These are phyloP conservation scores for Podocnemis expansa DNA, from an alignment of 2,113 vertebrate genomes.

Conservation along the genomic window DNA sequence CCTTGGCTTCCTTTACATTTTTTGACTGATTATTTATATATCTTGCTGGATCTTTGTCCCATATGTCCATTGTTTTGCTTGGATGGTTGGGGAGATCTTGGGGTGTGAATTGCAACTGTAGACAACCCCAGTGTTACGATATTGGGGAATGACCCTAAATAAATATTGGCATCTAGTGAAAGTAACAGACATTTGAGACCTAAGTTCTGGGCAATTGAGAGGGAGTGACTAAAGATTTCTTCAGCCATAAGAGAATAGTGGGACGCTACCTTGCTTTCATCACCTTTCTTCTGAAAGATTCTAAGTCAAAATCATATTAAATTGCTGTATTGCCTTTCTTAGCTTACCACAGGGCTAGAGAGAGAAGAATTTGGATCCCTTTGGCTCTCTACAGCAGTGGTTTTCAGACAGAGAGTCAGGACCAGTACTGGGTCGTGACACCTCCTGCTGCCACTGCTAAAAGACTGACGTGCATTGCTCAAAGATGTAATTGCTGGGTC, in stretches of 20 bases:
- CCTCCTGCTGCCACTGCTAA: too few species aligned
- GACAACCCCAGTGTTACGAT: not conserved
- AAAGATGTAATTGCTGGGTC: too few species aligned
- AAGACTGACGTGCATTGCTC: too few species aligned
- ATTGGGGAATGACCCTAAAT: not conserved
- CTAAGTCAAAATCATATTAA: too few species aligned
- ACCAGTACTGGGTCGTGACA: too few species aligned
- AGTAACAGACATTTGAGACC: not conserved
- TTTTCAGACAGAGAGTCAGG: too few species aligned
- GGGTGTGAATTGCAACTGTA: not conserved
- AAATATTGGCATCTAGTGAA: not conserved
- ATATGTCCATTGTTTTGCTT: accelerated
- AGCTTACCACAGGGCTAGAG: not conserved
- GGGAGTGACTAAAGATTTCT: not conserved
- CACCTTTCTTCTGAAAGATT: not conserved
- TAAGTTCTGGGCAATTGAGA: not conserved
- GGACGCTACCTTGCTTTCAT: not conserved
- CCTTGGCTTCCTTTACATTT: not conserved
- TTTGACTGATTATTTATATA: not conserved
- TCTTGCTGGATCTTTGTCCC: accelerated
- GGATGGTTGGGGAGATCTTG: not conserved
- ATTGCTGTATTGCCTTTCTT: not conserved
- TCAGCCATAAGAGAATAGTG: accelerated
- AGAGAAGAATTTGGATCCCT: not conserved
- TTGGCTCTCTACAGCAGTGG: not conserved